Base-by-base conservation (phyloP, 2,888 invertebrate species). In the Cabera pusaria region DNA sequence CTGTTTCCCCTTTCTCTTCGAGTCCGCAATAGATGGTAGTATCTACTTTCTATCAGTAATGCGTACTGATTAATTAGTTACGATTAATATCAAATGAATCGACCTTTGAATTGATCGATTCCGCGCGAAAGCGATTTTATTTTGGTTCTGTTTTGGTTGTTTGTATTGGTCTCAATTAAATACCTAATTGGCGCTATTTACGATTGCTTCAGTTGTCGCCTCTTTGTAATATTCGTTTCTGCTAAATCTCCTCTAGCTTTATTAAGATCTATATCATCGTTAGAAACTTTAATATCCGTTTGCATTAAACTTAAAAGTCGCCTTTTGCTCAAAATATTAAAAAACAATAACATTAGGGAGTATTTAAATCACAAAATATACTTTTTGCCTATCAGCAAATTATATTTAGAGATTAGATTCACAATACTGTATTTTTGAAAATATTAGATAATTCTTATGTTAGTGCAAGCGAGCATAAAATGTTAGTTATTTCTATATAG, bases 11-110 rank as follows among this genome's bases (percentile, higher is more conserved):
- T 84, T 84, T 85, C 85, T 84, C 83, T 79, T 74, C 62, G 59
- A 65, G 64, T 69, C 69, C 47, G 63, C 64, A 64, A 55, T 51
- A 65, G 56, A 61, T 64, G 68, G 64, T 69, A 70, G 60, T 64
- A 70, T 75, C 70, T 52, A 72, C 86, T 87, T 87, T 86, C 86
- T 85, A 83, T 65, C 64, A 60, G 68, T 73, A 80, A 80, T 78
- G 76, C 83, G 79, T 75, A 78, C 75, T 74, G 84, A 85, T 87
- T 85, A 86, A 87, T 87, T 84, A 81, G 76, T 69, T 70, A 73
- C 80, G 84, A 84, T 85, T 79, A 72, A 60, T 71, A 72, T 70
- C 57, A 52, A 56, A 59, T 64, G 66, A 68, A 61, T 56, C 57
- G 64, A 76, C 71, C 72, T 72, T 67, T 56, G 53, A 48, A 66